Conservation (phyloP, 2,797 vertebrate species). For the Paratrypauchen microcephalus region DNA sequence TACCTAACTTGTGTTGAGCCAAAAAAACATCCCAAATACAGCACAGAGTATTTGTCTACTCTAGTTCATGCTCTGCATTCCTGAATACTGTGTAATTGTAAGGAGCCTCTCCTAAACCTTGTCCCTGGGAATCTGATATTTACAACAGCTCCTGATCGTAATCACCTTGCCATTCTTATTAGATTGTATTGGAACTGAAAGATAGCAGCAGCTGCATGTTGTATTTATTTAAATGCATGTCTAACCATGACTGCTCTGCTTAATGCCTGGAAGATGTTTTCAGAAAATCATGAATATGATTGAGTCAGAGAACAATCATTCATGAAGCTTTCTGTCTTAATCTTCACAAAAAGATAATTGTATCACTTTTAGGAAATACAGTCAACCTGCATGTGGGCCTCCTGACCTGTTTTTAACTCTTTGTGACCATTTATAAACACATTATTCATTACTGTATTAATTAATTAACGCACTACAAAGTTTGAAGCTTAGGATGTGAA, state of each 20-base stretch:
- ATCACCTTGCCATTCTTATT: slow-evolving; percentile 69
- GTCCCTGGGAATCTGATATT: slow-evolving; percentile 85
- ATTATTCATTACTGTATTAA: slow-evolving; percentile 20
- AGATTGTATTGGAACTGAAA: slow-evolving; percentile 65
- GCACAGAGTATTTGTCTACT: slow-evolving; percentile 46
- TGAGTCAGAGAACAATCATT: neutral
- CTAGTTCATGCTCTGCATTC: slow-evolving; percentile 78
- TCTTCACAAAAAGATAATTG: neutral
- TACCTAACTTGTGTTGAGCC: slow-evolving; percentile 25
- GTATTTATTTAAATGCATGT: slow-evolving; percentile 46
- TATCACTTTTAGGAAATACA: neutral
- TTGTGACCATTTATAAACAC: slow-evolving; percentile 33
- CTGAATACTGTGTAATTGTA: slow-evolving; percentile 86
- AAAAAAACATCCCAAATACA: slow-evolving; percentile 33
- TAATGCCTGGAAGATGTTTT: slow-evolving; percentile 6
- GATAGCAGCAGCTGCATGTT: slow-evolving; percentile 70
- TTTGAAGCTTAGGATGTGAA: slow-evolving; percentile 35
- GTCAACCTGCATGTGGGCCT: neutral
- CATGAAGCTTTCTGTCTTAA: neutral
- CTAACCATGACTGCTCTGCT: slow-evolving; percentile 40
- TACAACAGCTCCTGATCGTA: slow-evolving; percentile 77
- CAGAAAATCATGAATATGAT: neutral
- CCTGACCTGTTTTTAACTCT: slow-evolving; percentile 30
- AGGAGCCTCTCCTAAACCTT: slow-evolving; percentile 82
- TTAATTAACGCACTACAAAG: slow-evolving; percentile 27